Base-by-base conservation (phyloP, 1,140 invertebrate species). In the Hetaerina americana region DNA sequence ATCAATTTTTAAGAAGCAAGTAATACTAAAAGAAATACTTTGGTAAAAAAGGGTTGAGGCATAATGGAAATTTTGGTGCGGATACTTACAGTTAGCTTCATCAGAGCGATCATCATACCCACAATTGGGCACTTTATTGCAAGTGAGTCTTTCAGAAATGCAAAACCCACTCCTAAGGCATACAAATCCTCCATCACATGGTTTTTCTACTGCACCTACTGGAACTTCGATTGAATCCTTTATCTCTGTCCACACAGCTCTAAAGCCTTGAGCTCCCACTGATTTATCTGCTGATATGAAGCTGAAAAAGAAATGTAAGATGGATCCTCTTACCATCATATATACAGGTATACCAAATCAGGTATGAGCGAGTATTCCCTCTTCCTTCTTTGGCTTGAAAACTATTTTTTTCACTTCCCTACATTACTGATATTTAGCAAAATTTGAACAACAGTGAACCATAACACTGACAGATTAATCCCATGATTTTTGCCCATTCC, bases 231-330 rank as follows among this genome's bases (percentile, higher is more conserved):
- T 66, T 18, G 18, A 69, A 66, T 28, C 73, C 73, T 69, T 75
- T 72, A 84, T 78, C 84, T 96, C 94, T 24, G 94, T 95, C 93
- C 93, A 96, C 67, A 94, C 87, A 26, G 91, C 91, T 75, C 89
- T 88, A 82, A 95, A 97, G 69, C 94, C 94, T 77, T 88, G 84
- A 72, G 87, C 86, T 67, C 92, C 92, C 15, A 91, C 90, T 66
- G 91, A 90, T 82, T 93, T 94, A 77, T 92, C 90, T 57, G 91
- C 90, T 71, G 89, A 90, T 75, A 91, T 90, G 79, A 94, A 93
- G 80, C 91, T 92, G 82, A 75, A 79, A 82, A n/a, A n/a, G n/a
- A n/a, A n/a, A n/a, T n/a, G n/a, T n/a, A n/a, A n/a, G n/a, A n/a
- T n/a, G n/a, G n/a, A n/a, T n/a, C n/a, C n/a, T n/a, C n/a, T n/a